Base-by-base conservation (phyloP, 1,140 invertebrate genomes). In the Drosophila ironensis region DNA sequence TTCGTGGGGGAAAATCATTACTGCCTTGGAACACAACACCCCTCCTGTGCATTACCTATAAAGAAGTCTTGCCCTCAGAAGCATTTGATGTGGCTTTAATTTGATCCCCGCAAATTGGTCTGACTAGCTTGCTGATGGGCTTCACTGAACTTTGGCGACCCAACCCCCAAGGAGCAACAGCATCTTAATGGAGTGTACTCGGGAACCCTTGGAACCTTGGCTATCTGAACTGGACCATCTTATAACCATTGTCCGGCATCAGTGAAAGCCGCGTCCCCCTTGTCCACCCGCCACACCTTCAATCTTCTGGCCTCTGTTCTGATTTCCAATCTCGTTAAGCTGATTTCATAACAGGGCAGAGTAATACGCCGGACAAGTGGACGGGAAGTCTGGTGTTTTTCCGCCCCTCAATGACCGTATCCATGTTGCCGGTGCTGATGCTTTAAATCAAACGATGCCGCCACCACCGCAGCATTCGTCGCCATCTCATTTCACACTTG, bases 241-340 rank as follows among this genome's bases (percentile, higher is more conserved):
- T 63, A 63, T 48, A 48, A 63, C 28, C 56, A 63, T 63, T 63
- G 60, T 63, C 60, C 57, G 60, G 33, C 59, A 60, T 63, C 60
- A 61, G 40, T 28, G 44, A 38, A n/a, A n/a, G n/a, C n/a, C n/a
- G n/a, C n/a, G n/a, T n/a, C n/a, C n/a, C 16, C 54, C 40, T 12
- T 11, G 11, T 48, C 2, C 54, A 16, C 28, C 12, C n/a, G 14
- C 33, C 16, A 27, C 63, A 57, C 66, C 51, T 67, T 38, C 48
- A 54, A 27, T 57, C 44, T 59, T 41, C 53, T 53, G 60, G 60
- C 60, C 59, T 67, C 61, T 68, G 42, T 50, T 82, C 77, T 72
- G 77, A 82, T 82, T 82, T 82, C 64, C 78, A 82, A 82, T 82
- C 80, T 82, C 51, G 77, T 82, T 82, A 82, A 82, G 77, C 77